Evolutionary conservation across 2,797 vertebrate genomes (phyloP).

Genomic region (Numenius phaeopus): DNA sequence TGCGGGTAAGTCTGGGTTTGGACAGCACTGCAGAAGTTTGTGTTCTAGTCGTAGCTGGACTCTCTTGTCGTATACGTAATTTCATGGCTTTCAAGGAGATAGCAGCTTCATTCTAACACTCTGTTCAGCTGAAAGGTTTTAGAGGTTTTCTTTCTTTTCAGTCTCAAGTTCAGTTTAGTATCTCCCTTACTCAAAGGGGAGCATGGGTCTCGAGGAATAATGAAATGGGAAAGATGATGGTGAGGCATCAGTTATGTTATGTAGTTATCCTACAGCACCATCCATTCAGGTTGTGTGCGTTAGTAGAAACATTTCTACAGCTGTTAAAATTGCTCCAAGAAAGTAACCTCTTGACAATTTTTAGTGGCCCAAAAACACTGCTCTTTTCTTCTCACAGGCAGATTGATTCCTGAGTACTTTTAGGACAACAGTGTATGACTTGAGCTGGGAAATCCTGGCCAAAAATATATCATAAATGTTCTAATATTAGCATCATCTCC

Average conservation of each 20-base stretch:
- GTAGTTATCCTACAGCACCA: neutral
- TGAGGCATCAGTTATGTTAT: neutral
- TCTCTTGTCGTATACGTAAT: neutral
- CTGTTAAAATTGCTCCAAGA: neutral
- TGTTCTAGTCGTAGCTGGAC: accelerated
- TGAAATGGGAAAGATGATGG: neutral
- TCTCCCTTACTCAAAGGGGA: neutral
- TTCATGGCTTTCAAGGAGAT: neutral
- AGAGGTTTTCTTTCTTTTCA: neutral
- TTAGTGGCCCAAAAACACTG: neutral
- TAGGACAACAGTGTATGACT: neutral
- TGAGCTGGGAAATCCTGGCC: neutral
- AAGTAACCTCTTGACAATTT: neutral
- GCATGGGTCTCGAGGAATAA: neutral
- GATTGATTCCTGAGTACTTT: neutral
- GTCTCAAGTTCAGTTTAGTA: neutral
- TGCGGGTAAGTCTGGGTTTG: neutral
- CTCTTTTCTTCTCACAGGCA: neutral
- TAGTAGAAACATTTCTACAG: neutral
- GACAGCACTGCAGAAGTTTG: accelerated
- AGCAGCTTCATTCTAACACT: neutral
- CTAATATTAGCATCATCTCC: slow-evolving; percentile 34
- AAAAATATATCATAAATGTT: slow-evolving; percentile 9
- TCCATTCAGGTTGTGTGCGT: neutral
- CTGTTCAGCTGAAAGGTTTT: neutral